Conservation (phyloP, 1,140 invertebrate genomes). For the Plodia interpunctella region DNA sequence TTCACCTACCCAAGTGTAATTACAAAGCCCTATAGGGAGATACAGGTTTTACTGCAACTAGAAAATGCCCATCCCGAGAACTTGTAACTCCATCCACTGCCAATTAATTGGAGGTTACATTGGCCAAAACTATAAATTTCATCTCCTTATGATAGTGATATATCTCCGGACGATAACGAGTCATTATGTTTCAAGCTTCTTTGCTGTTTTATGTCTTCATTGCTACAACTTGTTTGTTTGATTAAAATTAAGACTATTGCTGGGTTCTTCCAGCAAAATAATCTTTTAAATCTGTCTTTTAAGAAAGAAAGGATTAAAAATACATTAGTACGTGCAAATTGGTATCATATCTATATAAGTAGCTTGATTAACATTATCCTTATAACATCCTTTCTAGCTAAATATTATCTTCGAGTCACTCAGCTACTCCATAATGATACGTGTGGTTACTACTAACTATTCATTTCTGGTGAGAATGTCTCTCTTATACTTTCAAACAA, state of each 20-base stretch:
- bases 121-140: constrained; percentile 42
- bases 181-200: constrained; percentile 15
- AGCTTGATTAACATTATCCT: too few species aligned
- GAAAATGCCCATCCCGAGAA: constrained; percentile 45
- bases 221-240: not conserved
- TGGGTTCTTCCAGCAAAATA: too few species aligned
- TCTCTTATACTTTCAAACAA: not conserved
- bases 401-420: too few species aligned
- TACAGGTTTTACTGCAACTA: constrained; percentile 40
- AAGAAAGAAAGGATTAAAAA: too few species aligned
- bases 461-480: too few species aligned
- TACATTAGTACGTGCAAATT: too few species aligned
- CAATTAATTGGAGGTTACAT: constrained; percentile 47
- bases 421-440: too few species aligned
- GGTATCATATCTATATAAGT: too few species aligned
- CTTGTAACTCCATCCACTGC: constrained; percentile 35
- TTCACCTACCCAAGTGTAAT: constrained; percentile 44
- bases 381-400: too few species aligned
- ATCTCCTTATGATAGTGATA: constrained; percentile 24
- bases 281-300: too few species aligned
- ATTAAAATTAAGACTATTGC: not conserved
- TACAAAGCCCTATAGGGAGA: constrained; percentile 41
- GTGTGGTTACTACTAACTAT: too few species aligned
- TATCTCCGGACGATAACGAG: constrained; percentile 24
- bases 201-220: constrained; percentile 1